Base-by-base conservation (phyloP, 2,797 vertebrate species). In the Anas acuta region DNA sequence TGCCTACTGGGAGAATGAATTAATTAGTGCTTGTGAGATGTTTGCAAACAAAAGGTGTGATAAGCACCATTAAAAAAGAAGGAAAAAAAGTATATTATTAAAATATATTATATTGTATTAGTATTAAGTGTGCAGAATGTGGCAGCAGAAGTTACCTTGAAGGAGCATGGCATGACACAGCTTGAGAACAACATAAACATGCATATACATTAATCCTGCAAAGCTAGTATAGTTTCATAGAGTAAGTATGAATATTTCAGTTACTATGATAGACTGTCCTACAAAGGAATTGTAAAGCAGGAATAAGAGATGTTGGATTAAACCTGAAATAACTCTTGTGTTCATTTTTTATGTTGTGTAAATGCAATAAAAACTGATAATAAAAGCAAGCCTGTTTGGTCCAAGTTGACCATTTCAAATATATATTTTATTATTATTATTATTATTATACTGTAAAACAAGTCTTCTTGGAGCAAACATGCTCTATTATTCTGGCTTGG, bases 1-100 rank as follows among this genome's bases (percentile, higher is more conserved):
- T 92, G 5, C 57, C 54, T 73, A 43, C 74, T 66, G 84, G 58
- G 82, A 91, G 54, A 84, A 85, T 32, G 28, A 84, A 88, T 57
- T 92, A 45, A 35, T 94, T 86, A 75, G 18, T 75, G 73, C 66
- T 70, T 84, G 51, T 62, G 53, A 90, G 54, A 32, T 91, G 58
- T 95, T 92, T 93, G 73, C 83, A 75, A 88, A 74, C 57, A 33
- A 75, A 49, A 41, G 35, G 66, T 69, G 32, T 78, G 73, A 81
- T 72, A 77, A 90, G 76, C 61, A 32, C 49, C 14, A 4, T 58
- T 16, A 61, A 91, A 64, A 13, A 4, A 1, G 6, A 43, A 65
- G 6, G 32, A 65, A 32, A 21, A 54, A 54, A 54, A 49, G 23
- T 25, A 25, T 49, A 49, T 49, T 49, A 25, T 25, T 49, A 49